Evolutionary conservation across 2,888 invertebrate genomes (phyloP).

Genomic region (Agonopterix heracliana): DNA sequence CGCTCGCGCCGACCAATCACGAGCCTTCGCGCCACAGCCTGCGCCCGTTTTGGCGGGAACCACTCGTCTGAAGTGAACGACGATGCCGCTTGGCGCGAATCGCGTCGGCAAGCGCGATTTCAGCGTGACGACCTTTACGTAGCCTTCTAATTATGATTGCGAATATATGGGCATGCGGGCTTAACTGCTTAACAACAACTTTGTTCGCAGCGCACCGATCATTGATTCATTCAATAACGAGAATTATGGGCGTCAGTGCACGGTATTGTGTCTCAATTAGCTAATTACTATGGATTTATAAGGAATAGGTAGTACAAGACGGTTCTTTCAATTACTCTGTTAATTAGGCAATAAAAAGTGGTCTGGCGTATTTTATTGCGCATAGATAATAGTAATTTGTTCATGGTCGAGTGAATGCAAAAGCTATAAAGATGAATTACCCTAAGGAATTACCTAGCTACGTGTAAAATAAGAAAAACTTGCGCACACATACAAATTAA

Average conservation of each 20-base stretch:
- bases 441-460: slow-evolving; percentile 1
- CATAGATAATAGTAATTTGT: slow-evolving; percentile 39
- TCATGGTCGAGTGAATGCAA: slow-evolving; percentile 33
- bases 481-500: no score
- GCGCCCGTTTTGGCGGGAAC: slow-evolving; percentile 66
- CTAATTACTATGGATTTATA: slow-evolving; percentile 19
- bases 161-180: slow-evolving; percentile 8
- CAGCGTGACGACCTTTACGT: slow-evolving; percentile 30
- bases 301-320: slow-evolving; percentile 13
- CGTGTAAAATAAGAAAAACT: no score
- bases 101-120: slow-evolving; percentile 29
- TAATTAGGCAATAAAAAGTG: slow-evolving; percentile 26
- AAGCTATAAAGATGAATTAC: slow-evolving; percentile 5
- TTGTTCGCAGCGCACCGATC: background rate
- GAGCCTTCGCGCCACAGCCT: slow-evolving; percentile 72
- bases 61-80: slow-evolving; percentile 20
- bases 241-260: background rate
- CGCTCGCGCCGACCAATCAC: slow-evolving; percentile 51
- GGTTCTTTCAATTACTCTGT: slow-evolving; percentile 31
- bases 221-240: slow-evolving; percentile 8
- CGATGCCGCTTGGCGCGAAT: slow-evolving; percentile 36
- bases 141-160: slow-evolving; percentile 6
- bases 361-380: slow-evolving; percentile 29
- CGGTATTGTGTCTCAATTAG: background rate
- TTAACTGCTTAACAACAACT: background rate